Base-by-base conservation (phyloP, 2,113 vertebrate genomes). In the Gobio gobio region DNA sequence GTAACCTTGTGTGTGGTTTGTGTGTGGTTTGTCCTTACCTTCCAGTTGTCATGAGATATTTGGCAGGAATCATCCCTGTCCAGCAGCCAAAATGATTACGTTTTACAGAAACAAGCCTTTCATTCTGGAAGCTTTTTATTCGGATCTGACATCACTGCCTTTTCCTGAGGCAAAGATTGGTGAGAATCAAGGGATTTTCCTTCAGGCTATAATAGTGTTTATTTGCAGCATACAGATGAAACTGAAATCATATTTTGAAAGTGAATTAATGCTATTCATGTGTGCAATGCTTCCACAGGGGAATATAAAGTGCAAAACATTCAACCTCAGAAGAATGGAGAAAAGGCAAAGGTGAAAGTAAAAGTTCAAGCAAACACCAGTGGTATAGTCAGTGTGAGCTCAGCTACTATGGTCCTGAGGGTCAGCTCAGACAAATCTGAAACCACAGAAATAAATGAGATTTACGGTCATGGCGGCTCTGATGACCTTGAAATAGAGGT, bases 141-240 rank as follows among this genome's bases (percentile, higher is more conserved):
- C 94, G 75, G 93, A 96, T 88, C 93, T 94, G 26, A 88, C 89
- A 66, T 91, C 87, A 45, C 90, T 96, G 72, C 95, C 95, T 0
- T 96, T 96, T 88, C 95, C 96, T 2, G 95, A 96, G 85, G 89
- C 92, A 84, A 95, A 94, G 90, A 96, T 97, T 83, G 96, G 95
- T 96, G 93, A 94, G 83, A 43, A 84, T 77, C 61, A 70, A 26
- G 3, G n/a, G 14, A 20, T 54, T 58, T 33, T 8, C 29, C 29
- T 64, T 66, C 36, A 68, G 61, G 78, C 10, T 16, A 49, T 66
- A 12, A 26, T 26, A 49, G n/a, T 22, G 59, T 63, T 43, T 47
- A 24, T 80, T n/a, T 24, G 24, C 0, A 45, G 36, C 49, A 58
- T 72, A 26, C 54, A 18, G 24, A 70, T 56, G n/a, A 56, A n/a